Conservation (phyloP, 2,888 invertebrate genomes). For the Hemaris fuciformis region DNA sequence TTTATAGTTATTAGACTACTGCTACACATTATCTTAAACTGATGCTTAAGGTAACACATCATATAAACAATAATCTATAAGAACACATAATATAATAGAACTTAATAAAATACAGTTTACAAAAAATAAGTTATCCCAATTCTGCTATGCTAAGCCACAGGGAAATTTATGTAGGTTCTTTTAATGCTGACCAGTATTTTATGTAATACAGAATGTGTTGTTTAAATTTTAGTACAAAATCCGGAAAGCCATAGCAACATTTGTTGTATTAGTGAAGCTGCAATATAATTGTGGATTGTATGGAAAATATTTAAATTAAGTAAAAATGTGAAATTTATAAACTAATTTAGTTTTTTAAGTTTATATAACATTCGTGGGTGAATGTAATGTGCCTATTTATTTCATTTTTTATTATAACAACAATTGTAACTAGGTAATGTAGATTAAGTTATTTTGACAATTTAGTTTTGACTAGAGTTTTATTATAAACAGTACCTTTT, state of each 20-base stretch:
- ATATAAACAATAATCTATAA: neutral
- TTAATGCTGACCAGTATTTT: neutral
- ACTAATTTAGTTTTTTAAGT: slow-evolving; percentile 57
- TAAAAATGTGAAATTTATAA: slow-evolving; percentile 58
- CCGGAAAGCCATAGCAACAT: slow-evolving; percentile 61
- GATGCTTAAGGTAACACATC: neutral
- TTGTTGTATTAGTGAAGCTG: slow-evolving; percentile 58
- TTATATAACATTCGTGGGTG: slow-evolving; percentile 64
- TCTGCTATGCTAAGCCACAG: neutral
- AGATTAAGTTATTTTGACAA: slow-evolving; percentile 61
- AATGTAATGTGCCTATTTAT: slow-evolving; percentile 78
- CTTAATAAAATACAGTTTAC: neutral
- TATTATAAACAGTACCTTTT: slow-evolving; percentile 41
- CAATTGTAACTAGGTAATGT: slow-evolving; percentile 63
- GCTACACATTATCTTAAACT: neutral
- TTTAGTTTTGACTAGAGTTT: slow-evolving; percentile 57
- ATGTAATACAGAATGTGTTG: neutral
- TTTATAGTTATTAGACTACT: neutral
- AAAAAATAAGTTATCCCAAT: neutral
- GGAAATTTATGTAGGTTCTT: neutral
- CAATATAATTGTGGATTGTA: slow-evolving; percentile 73
- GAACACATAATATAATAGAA: neutral
- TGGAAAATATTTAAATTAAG: slow-evolving; percentile 42
- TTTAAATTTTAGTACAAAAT: slow-evolving; percentile 66
- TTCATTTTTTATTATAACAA: slow-evolving; percentile 67